Evolutionary conservation across 2,888 invertebrate genomes (phyloP).

Genomic region (Amiota mariae): DNA sequence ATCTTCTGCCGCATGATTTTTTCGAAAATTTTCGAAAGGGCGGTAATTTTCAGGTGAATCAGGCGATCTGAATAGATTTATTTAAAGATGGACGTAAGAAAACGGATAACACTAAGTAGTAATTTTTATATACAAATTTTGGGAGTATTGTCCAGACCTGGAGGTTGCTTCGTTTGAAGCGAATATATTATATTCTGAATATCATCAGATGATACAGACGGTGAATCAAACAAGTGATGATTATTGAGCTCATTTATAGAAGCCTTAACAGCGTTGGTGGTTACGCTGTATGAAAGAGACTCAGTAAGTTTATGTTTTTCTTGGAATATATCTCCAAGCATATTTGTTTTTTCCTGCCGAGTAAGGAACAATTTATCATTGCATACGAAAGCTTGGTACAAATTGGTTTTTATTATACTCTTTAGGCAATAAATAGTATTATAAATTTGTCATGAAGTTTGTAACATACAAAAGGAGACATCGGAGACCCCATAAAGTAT

Average conservation of each 20-base stretch:
- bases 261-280: not conserved
- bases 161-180: not conserved
- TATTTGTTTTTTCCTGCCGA: not conserved
- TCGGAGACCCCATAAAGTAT: too few species aligned
- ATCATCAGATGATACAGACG: not conserved
- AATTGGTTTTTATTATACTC: not conserved
- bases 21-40: not conserved
- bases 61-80: not conserved
- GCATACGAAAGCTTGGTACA: not conserved
- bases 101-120: too few species aligned
- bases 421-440: too few species aligned
- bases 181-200: not conserved
- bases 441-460: too few species aligned
- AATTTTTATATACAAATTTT: too few species aligned
- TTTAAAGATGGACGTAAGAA: not conserved
- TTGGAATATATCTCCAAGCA: not conserved
- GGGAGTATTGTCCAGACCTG: too few species aligned
- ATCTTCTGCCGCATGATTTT: too few species aligned
- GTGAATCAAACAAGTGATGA: not conserved
- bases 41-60: not conserved
- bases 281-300: too few species aligned
- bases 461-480: too few species aligned
- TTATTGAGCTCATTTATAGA: not conserved
- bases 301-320: too few species aligned
- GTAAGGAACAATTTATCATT: not conserved